Evolutionary conservation across 2,113 vertebrate genomes (phyloP).

Genomic region (Leiothrix lutea): DNA sequence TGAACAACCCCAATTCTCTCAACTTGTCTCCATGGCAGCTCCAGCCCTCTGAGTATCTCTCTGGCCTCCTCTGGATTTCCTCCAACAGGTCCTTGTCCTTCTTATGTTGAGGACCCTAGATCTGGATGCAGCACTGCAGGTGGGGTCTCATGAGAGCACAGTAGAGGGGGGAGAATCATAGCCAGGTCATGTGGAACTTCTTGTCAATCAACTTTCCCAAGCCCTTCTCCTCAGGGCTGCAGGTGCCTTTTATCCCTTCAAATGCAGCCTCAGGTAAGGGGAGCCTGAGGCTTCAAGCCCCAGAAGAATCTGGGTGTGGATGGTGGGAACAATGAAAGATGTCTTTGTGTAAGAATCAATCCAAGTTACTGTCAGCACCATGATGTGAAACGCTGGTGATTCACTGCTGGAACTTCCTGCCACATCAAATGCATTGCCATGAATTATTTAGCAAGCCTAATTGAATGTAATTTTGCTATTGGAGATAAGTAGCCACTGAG

Average conservation of each 20-base stretch:
- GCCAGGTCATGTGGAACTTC: neutral
- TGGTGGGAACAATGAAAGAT: neutral
- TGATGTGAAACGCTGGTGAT: neutral
- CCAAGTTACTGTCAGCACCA: neutral
- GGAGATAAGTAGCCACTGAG: slow-evolving; percentile 11
- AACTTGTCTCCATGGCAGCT: neutral
- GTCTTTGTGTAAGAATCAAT: neutral
- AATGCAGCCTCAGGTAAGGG: neutral
- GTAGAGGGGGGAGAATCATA: neutral
- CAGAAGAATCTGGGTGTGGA: neutral
- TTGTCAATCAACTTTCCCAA: neutral
- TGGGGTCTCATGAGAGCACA: neutral
- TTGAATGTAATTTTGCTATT: slow-evolving; percentile 35
- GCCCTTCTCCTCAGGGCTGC: neutral
- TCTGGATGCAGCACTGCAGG: neutral
- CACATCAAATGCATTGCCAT: neutral
- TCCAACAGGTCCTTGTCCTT: neutral
- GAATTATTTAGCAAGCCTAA: slow-evolving; percentile 60
- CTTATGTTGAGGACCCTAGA: neutral
- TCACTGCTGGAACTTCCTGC: neutral
- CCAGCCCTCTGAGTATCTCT: neutral
- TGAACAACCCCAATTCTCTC: neutral
- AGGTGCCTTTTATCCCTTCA: neutral
- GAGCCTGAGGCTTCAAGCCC: neutral
- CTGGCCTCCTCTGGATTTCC: neutral